Evolutionary conservation across 2,113 vertebrate genomes (phyloP).

Genomic region (Chionis minor): DNA sequence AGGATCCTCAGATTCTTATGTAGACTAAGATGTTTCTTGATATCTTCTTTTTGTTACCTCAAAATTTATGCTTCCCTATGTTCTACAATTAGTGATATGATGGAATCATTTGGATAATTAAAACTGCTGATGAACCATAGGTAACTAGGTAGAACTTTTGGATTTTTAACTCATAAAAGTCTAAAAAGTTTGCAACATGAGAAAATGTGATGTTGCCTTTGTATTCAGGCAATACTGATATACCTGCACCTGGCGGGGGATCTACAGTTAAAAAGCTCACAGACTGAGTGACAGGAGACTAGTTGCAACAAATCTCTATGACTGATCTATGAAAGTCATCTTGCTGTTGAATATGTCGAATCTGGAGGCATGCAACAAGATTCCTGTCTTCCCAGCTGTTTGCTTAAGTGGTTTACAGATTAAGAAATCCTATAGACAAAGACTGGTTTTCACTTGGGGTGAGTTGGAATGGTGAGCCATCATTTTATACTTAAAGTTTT

Average conservation of each 20-base stretch:
- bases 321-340: neutral
- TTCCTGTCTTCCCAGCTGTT: neutral
- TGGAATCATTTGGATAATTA: neutral
- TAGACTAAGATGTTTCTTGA: neutral
- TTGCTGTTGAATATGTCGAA: neutral
- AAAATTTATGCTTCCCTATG: neutral
- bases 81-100: neutral
- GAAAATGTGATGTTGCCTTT: neutral
- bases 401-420: neutral
- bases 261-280: neutral
- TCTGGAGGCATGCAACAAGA: neutral
- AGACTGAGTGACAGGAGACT: neutral
- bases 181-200: neutral
- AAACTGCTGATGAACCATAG: neutral
- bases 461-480: neutral
- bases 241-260: neutral
- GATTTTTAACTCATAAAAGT: neutral
- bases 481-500: neutral
- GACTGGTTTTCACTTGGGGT: neutral
- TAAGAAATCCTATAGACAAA: neutral
- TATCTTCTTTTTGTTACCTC: neutral
- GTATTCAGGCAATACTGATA: neutral
- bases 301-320: neutral
- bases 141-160: neutral
- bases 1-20: neutral